These are phyloP conservation scores for Alosa sapidissima DNA, from an alignment of 2,797 vertebrate genomes.

Conservation along the genomic window DNA sequence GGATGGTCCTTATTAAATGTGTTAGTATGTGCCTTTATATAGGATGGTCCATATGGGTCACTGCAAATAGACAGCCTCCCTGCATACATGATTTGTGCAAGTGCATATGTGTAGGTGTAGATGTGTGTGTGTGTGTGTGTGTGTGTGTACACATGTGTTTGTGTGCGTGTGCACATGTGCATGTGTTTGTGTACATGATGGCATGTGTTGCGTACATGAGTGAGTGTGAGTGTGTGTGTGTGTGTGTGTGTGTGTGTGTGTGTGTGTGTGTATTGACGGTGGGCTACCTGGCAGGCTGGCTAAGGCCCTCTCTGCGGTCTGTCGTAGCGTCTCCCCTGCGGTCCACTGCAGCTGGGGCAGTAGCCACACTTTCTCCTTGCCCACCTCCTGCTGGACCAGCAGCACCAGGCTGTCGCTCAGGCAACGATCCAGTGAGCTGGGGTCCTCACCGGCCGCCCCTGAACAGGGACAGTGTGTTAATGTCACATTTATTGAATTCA, in stretches of 20 bases:
- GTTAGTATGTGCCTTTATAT: no score
- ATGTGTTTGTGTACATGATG: no score
- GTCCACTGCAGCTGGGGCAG: conserved; percentile 89
- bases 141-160: not conserved
- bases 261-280: not conserved
- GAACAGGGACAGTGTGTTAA: conserved; percentile 8
- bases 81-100: no score
- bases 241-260: not conserved
- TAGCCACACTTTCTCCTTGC: conserved; percentile 82
- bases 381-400: conserved; percentile 83
- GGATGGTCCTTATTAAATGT: no score
- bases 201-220: no score
- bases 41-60: no score
- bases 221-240: not conserved
- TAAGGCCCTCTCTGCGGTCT: conserved; percentile 86
- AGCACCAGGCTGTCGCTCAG: conserved; percentile 83
- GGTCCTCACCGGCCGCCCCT: conserved; percentile 79
- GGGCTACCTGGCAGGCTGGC: conserved; percentile 76
- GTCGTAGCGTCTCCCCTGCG: conserved; percentile 85
- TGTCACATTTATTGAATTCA: not conserved
- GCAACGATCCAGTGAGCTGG: conserved; percentile 76
- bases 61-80: no score
- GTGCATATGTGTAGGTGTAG: no score
- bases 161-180: no score
- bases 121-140: not conserved